Evolutionary conservation across 2,888 invertebrate species (phyloP).

Genomic region (Tetranychus piercei): DNA sequence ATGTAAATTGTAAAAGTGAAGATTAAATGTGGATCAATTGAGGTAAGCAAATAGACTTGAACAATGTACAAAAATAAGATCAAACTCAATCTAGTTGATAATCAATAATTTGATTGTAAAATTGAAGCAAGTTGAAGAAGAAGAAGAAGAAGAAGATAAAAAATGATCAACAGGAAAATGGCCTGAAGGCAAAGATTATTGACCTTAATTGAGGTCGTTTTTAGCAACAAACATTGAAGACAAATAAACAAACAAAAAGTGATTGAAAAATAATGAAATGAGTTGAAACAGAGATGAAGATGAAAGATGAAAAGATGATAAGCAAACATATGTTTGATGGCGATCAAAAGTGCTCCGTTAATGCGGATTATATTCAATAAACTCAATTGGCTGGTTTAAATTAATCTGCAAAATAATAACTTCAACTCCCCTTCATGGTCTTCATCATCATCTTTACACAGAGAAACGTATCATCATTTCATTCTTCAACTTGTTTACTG

Average conservation of each 20-base stretch:
- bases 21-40: no score
- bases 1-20: no score
- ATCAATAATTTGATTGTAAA: background rate
- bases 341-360: no score
- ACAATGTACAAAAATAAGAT: no score
- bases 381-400: no score
- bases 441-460: no score
- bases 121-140: background rate
- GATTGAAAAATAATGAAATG: background rate
- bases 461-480: no score
- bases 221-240: background rate
- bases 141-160: background rate
- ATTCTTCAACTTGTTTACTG: no score
- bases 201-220: conserved; percentile 1
- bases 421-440: background rate
- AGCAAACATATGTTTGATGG: background rate
- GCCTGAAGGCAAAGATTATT: background rate
- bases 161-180: background rate
- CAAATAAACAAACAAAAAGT: background rate
- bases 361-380: no score
- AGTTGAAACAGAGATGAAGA: background rate
- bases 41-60: no score
- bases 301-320: background rate
- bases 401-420: background rate
- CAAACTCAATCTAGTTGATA: no score